Base-by-base conservation (phyloP, 2,113 vertebrate genomes). In the Chloropsis cyanopogon region DNA sequence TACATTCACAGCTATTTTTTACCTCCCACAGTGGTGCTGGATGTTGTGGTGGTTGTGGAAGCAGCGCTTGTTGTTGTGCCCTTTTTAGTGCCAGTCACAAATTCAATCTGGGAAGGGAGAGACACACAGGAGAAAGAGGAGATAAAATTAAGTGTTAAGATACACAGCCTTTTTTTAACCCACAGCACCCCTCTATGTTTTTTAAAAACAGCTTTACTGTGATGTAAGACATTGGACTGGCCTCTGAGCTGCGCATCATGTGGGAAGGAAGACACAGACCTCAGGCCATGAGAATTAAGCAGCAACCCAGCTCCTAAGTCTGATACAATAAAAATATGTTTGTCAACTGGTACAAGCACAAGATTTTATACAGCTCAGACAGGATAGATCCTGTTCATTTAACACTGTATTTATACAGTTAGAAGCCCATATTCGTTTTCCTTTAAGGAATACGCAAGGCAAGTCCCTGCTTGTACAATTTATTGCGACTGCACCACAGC, bases 31-130 rank as follows among this genome's bases (percentile, higher is more conserved):
- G 99, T 98, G 28, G 98, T 98, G 95, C 98, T 98, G 96, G 98
- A 97, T 31, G 97, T 98, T 88, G 97, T 99, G 81, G 98, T 98
- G 23, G 98, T 98, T 53, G 98, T 97, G 33, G 99, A 98, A 0
- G 98, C 73, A 29, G 99, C 97, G 10, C 94, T 99, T 92, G 98
- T 98, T 14, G 98, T 98, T 73, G 98, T 98, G 12, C 99, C 99
- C 69, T 99, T 99, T 96, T 99, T 99, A 49, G 99, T 99, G 91
- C 99, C 99, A 0, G 99, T 99, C 93, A 99, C 99, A 97, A 99
- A 99, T 94, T 99, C 99, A 84, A 99, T 99, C 99, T 99, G 92
- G 60, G 91, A 86, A 83, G 53, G 18, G 20, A 93, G 15, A 91
- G 7, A 79, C 14, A 37, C 12, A 69, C 0, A 11, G 26, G 24